Percentiles rank a stretch among this genome's conserved stretches.
Conservation (phyloP, 2,113 vertebrate species). For the Tautogolabrus adspersus region DNA sequence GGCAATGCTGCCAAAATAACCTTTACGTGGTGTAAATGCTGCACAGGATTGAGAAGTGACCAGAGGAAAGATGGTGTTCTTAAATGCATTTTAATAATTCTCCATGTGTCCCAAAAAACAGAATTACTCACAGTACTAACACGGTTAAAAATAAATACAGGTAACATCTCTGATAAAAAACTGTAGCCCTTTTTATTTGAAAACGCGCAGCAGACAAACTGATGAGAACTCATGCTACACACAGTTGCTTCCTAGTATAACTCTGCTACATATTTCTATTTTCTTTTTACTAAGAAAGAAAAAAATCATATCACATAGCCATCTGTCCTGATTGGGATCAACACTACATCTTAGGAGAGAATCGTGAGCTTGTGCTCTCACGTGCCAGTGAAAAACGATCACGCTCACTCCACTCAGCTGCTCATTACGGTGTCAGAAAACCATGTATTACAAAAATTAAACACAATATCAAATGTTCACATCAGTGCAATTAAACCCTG, state of each 20-base stretch:
- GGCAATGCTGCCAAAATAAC: constrained; percentile 65
- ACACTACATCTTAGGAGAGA: constrained; percentile 62
- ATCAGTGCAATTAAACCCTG: constrained; percentile 84
- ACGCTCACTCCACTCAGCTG: constrained; percentile 71
- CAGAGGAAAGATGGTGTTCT: constrained; percentile 43
- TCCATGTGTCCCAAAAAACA: constrained; percentile 61
- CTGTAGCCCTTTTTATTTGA: constrained; percentile 84
- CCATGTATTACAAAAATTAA: constrained; percentile 65
- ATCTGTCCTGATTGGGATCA: constrained; percentile 58
- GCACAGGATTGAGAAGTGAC: constrained; percentile 23
- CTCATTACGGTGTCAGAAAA: constrained; percentile 63
- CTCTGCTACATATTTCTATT: constrained; percentile 78
- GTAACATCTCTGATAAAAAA: constrained; percentile 73
- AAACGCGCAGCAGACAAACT: constrained; percentile 70
- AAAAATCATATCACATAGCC: constrained; percentile 48
- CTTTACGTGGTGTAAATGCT: neutral
- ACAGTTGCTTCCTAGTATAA: constrained; percentile 71
- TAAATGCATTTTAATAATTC: constrained; percentile 76
- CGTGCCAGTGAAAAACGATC: constrained; percentile 65
- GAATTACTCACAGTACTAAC: constrained; percentile 54
- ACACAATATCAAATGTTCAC: constrained; percentile 74
- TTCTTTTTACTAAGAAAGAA: constrained; percentile 19
- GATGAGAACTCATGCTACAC: constrained; percentile 78
- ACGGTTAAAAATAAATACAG: constrained; percentile 75
- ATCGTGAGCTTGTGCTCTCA: constrained; percentile 71